These are phyloP conservation scores for Muscicapa adusta DNA, from an alignment of 2,113 vertebrate species.

Conservation along the genomic window DNA sequence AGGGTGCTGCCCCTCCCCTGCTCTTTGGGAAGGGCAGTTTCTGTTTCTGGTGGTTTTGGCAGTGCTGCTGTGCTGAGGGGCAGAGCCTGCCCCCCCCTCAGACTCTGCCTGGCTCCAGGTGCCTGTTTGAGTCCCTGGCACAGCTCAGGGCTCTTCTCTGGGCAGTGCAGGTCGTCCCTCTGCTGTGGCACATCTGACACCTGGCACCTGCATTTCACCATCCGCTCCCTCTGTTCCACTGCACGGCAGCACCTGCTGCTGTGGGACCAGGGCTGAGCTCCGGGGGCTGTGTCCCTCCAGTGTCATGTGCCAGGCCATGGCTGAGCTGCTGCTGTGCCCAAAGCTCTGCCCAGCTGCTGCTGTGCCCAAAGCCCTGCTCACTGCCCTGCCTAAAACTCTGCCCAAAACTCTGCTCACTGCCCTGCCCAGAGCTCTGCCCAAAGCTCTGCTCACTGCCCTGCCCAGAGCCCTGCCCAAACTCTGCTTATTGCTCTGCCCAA, in stretches of 20 bases:
- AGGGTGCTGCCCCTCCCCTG: not conserved
- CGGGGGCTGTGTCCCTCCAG: not conserved
- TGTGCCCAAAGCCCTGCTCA: too few relatives aligned
- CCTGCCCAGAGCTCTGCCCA: too few relatives aligned
- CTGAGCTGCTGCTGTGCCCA: not conserved
- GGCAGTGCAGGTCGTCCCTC: not conserved
- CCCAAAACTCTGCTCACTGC: too few relatives aligned
- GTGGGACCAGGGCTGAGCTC: not conserved
- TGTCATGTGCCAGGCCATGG: not conserved
- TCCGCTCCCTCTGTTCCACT: not conserved
- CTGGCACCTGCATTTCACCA: not conserved
- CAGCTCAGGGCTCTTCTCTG: not conserved
- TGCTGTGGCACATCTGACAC: not conserved
- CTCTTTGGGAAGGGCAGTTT: not conserved
- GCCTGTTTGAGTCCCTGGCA: not conserved
- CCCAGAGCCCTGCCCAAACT: too few relatives aligned
- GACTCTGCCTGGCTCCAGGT: not conserved
- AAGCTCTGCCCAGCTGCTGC: not conserved
- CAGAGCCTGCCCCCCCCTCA: not conserved
- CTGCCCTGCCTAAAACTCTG: too few relatives aligned
- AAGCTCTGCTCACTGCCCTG: too few relatives aligned
- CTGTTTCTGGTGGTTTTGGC: not conserved
- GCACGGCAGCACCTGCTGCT: not conserved
- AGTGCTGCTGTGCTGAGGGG: not conserved
- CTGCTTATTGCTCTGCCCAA: too few relatives aligned